Evolutionary conservation across 2,888 invertebrate genomes (phyloP), one percentile per base, ranked within the genome.

Genomic region (Gymnosoma rotundatum): DNA sequence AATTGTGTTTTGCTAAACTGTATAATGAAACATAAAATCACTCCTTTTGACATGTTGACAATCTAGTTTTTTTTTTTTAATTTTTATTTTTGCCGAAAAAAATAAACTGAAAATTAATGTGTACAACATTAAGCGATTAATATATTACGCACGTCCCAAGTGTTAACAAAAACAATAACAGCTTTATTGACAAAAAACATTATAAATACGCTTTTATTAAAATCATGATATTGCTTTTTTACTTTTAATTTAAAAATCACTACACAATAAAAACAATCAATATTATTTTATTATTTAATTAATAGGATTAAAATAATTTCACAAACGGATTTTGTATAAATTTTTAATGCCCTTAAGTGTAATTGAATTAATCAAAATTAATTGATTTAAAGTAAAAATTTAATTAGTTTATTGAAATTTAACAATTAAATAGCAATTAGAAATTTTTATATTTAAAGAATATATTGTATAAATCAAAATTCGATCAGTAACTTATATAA

Each of bases 141-240:
- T 78, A 72, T 58, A 64, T 64, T 36, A 56, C 64, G 36, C 64
- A 64, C 64, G 72, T 78, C 48, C 38, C 32, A 16, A 72, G 18
- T 32, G 42, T 76, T 50, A 54, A 78, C 14, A 38, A 70, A 63
- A 10, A 7, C 69, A 78, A 63, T 69, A 61, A 54, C 69, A 63
- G 61, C 25, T 20, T 20, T 20, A 6, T 16, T 72, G 50, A 64
- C 70, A 70, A 36, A 63, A 63, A 54, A 48, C 54, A 21, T 21
- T 54, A 32, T 8, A 45, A 18, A 60, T 38, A 42, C 18, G 50
- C 14, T 67, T 66, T 10, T 42, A 61, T 54, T 54, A 42, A 61
- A 69, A 52, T 52, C 42, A 76, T 69, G 42, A 67, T 48, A 10
- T 18, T 18, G 3, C 45, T 8, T 42, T 45, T 42, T 60, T 20